Percentiles rank a stretch among this genome's conserved stretches.
Evolutionary conservation across 2,888 invertebrate species (phyloP).

Genomic region (Eubasilissa splendida): DNA sequence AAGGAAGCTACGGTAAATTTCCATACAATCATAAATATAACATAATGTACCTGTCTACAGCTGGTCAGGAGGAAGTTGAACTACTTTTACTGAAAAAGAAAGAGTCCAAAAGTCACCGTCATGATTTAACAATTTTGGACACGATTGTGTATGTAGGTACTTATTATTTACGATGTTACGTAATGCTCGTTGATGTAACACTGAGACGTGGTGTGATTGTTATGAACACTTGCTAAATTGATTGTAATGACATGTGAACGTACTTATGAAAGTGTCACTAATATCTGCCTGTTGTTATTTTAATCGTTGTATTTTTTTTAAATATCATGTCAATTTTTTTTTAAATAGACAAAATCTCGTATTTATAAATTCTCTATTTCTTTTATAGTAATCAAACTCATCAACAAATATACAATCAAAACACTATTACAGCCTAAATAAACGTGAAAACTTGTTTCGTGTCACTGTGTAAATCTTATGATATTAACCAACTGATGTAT

Average conservation of each 20-base stretch:
- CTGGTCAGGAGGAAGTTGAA: not conserved
- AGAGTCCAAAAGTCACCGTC: conserved; percentile 30
- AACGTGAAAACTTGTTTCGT: too few species aligned
- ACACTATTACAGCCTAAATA: too few species aligned
- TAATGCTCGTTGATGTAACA: conserved; percentile 18
- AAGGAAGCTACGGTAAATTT: not conserved
- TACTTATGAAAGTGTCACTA: not conserved
- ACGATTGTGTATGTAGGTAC: not conserved
- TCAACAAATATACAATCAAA: too few species aligned
- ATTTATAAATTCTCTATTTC: too few species aligned
- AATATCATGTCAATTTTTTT: too few species aligned
- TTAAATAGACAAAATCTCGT: too few species aligned
- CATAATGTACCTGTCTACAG: not conserved
- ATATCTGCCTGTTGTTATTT: too few species aligned
- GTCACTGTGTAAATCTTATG: too few species aligned
- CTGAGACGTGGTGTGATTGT: not conserved
- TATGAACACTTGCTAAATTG: not conserved
- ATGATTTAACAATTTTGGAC: conserved; percentile 23
- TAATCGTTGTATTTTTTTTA: too few species aligned
- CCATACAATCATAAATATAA: not conserved
- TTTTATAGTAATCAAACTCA: too few species aligned
- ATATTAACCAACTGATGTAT: too few species aligned
- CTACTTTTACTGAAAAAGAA: conserved; percentile 35
- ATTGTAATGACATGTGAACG: not conserved
- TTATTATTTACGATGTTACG: conserved; percentile 11